Evolutionary conservation across 1,140 invertebrate species (phyloP).

Genomic region (Streblospio benedicti): DNA sequence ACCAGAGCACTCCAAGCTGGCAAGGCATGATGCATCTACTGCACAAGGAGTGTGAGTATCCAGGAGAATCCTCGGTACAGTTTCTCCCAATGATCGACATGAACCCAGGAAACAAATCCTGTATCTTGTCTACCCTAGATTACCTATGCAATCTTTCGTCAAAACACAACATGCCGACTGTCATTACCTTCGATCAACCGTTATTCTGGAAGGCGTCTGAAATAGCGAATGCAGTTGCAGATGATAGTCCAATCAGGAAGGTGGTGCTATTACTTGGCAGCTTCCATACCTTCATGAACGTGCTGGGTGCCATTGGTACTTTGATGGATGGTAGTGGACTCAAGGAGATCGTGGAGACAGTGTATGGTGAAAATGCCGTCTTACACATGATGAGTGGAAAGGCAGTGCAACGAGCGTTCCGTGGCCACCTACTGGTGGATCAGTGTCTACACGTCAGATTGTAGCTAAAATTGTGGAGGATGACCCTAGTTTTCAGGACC

Average conservation of each 20-base stretch:
- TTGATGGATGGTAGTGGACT: slow-evolving; percentile 13
- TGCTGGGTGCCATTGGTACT: neutral
- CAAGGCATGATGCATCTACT: neutral
- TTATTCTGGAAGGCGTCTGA: slow-evolving; percentile 25
- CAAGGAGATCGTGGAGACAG: slow-evolving; percentile 11
- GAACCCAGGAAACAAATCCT: slow-evolving; percentile 23
- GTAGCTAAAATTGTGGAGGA: no score
- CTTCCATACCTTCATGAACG: slow-evolving; percentile 12
- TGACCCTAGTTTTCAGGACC: no score
- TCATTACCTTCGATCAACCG: slow-evolving; percentile 17
- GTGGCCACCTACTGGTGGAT: no score
- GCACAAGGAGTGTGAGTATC: neutral
- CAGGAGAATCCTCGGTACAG: neutral
- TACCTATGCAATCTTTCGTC: slow-evolving; percentile 21
- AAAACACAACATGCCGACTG: neutral
- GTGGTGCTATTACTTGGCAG: neutral
- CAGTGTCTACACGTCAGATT: no score
- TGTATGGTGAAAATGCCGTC: slow-evolving; percentile 12
- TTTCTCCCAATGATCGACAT: slow-evolving; percentile 28
- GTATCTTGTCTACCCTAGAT: slow-evolving; percentile 25
- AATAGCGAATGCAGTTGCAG: neutral
- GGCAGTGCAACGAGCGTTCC: slow-evolving; percentile 11
- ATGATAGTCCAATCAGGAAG: no score
- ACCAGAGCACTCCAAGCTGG: no score
- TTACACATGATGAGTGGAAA: slow-evolving; percentile 15